phyloP scores from a whole-genome alignment of 2,113 vertebrate genomes.

The Oncorhynchus clarkii region DNA sequence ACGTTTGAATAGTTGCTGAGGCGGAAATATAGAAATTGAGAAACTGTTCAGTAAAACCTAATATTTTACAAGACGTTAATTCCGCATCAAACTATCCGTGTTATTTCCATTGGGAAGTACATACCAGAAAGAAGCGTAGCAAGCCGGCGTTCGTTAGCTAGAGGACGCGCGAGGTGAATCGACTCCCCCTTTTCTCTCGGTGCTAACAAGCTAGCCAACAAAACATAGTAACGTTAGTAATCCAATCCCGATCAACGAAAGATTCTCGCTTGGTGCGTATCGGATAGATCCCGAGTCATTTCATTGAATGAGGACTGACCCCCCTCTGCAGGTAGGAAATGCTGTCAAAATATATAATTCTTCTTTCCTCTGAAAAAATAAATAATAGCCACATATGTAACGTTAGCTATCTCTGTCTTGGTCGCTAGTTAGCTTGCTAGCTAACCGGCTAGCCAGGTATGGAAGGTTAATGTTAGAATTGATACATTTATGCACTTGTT shows the following conservation, averaged over 20 bases:
- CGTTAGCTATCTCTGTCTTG: background rate
- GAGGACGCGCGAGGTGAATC: conserved; percentile 45
- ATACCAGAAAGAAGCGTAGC: background rate
- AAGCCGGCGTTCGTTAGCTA: conserved; percentile 54
- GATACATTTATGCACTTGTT: background rate
- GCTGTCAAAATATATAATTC: conserved; percentile 25
- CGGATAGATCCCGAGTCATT: conserved; percentile 16
- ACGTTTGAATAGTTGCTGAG: conserved; percentile 63
- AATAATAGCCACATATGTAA: background rate
- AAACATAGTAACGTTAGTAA: conserved; percentile 40
- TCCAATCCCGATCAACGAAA: conserved; percentile 52
- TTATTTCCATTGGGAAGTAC: background rate
- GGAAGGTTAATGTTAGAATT: background rate
- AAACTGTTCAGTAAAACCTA: background rate
- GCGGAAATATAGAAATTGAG: conserved; percentile 58
- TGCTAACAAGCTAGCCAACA: conserved; percentile 57
- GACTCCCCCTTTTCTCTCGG: conserved; percentile 47
- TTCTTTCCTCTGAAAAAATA: background rate
- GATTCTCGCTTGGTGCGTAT: background rate
- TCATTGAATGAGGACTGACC: conserved; percentile 62
- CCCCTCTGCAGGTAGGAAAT: conserved; percentile 55
- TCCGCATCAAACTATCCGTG: background rate
- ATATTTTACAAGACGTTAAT: background rate
- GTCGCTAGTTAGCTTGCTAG: conserved; percentile 43
- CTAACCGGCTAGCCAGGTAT: background rate